Base-by-base conservation (phyloP, 2,797 vertebrate genomes). In the Sebastes jordani region DNA sequence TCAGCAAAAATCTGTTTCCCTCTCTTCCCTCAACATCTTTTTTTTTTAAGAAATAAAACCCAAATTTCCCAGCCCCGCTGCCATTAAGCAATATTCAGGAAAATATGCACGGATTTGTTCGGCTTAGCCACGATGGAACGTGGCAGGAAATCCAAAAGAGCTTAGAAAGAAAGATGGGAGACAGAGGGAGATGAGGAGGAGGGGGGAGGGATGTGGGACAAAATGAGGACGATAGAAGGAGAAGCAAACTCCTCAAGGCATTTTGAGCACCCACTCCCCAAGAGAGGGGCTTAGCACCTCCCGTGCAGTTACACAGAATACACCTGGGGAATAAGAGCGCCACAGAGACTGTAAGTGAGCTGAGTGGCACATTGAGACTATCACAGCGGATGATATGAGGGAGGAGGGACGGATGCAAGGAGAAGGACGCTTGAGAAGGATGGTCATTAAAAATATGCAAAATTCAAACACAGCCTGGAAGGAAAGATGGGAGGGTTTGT, bases 101-200 rank as follows among this genome's bases (percentile, higher is more conserved):
- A 91, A 92, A 92, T 89, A 90, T 90, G 79, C 80, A 84, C 29
- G 81, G 90, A 91, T 94, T 92, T 92, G 83, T 92, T 87, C 86
- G 84, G 87, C 90, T 93, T 92, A 90, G 80, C 60, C 59, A 36
- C 52, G n/a, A 82, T 72, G 68, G 79, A 77, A 88, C 69, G 64
- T 83, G 86, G 80, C 78, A 79, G 64, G 86, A 81, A 90, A 87
- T 91, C 78, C 71, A 88, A 93, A 87, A 67, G 72, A 88, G 88
- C 84, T 91, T 86, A 78, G 54, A 81, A 52, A 77, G 54, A 64
- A 49, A 72, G 52, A 82, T 69, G 34, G 38, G 27, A 46, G 34
- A 59, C 11, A 36, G 75, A 84, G 36, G n/a, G 60, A 63, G 55
- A 34, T 20, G 59, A 56, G 38, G 18, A 36, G 52, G 23, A 42